Conservation (phyloP, 2,113 vertebrate species). For the Hylia prasina region DNA sequence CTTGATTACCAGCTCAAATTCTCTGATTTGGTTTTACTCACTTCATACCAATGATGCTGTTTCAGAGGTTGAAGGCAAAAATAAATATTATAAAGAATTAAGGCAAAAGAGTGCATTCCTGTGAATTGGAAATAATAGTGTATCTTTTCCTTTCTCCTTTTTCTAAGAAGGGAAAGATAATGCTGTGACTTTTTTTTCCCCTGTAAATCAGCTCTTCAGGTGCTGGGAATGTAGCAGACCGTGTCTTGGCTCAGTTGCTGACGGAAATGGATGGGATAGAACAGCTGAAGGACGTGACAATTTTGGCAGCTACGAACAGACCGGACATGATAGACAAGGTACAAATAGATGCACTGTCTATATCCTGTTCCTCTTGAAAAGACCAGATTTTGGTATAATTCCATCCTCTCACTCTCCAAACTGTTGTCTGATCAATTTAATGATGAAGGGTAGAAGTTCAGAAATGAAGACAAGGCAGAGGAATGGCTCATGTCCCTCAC, state of each 20-base stretch:
- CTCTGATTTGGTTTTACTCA: background rate
- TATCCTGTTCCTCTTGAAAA: background rate
- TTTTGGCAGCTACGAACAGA: slow-evolving; percentile 95
- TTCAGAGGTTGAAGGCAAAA: background rate
- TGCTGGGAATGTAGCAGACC: slow-evolving; percentile 85
- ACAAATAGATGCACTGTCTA: slow-evolving; percentile 11
- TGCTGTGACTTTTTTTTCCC: background rate
- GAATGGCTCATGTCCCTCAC: background rate
- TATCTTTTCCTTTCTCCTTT: background rate
- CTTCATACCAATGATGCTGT: background rate
- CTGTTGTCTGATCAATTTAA: background rate
- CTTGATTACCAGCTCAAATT: background rate
- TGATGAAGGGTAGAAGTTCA: background rate
- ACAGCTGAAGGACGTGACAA: slow-evolving; percentile 88
- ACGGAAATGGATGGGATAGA: slow-evolving; percentile 98
- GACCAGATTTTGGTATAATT: background rate
- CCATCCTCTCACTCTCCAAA: background rate
- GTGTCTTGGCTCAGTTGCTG: slow-evolving; percentile 93
- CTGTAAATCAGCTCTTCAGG: slow-evolving; percentile 77
- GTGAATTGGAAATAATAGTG: background rate
- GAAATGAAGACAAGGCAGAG: background rate
- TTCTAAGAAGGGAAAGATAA: background rate
- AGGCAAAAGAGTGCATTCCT: background rate
- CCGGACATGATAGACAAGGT: slow-evolving; percentile 99
- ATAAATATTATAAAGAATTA: background rate